Evolutionary conservation across 2,888 invertebrate species (phyloP), one percentile per base, ranked within the genome.

Genomic region (Agrotis puta): DNA sequence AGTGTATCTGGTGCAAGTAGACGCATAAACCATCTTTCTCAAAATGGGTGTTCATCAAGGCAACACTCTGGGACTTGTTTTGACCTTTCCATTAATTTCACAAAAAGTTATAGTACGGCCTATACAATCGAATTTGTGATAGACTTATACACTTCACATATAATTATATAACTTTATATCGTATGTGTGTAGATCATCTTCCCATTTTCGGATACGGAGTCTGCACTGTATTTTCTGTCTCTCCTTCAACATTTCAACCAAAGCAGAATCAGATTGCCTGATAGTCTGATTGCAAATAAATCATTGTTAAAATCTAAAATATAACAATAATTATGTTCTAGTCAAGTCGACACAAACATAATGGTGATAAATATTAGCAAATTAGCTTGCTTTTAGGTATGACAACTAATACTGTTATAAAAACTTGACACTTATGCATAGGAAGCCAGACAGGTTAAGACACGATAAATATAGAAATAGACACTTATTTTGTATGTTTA

Each of bases 371-470:
- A 43, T 2, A 18, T 14, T 61, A 18, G 11, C 14, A 43, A 20
- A 27, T 74, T n/a, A 27, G 0, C n/a, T 48, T 27, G n/a, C 0
- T 33, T 39, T 48, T 33, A 43, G 27, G 27, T 56, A 56, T 14
- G 20, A 1, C 9, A 1, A 27, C 9, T 11, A n/a, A 11, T 20
- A 39, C 2, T 0, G 24, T n/a, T 50, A 48, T 22, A 71, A 71
- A 76, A 76, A 76, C 53, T 27, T 43, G 54, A 67, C 48, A 27
- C 48, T 9, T 13, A 14, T 67, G 67, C 24, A 47, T 51, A 47
- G 22, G 13, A 51, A 50, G 45, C 0, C 50, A 50, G 45, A 58
- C 16, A 74, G 18, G 14, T 39, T 75, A 20, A 16, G 13, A 7
- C 16, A 33, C 9, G 9, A 11, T 39, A 11, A 39, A 20, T 33